Conservation (phyloP, 1,140 invertebrate genomes). For the Berghia stephanieae region DNA sequence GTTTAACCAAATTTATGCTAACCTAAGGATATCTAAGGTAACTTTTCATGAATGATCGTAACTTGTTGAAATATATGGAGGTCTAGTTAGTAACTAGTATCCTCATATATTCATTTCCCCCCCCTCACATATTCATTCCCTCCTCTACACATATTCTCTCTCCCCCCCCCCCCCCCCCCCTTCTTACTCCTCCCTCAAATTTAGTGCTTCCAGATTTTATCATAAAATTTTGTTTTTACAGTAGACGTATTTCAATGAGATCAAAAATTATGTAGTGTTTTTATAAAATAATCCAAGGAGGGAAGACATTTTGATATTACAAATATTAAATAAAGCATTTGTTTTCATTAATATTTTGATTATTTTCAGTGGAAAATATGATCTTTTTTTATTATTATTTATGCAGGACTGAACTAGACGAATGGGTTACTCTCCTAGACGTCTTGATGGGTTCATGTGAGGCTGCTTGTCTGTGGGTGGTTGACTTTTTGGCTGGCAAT, state of each 20-base stretch:
- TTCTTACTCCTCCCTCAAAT: neutral
- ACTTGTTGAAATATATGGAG: no score
- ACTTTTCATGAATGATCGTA: no score
- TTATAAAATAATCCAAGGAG: neutral
- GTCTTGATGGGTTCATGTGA: conserved; percentile 57
- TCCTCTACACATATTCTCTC: neutral
- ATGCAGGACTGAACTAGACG: conserved; percentile 61
- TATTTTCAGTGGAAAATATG: neutral
- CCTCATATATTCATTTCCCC: neutral
- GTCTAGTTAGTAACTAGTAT: neutral
- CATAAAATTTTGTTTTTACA: neutral
- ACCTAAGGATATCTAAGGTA: no score
- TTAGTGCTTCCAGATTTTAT: neutral
- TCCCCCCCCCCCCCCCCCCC: neutral
- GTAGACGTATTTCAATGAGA: neutral
- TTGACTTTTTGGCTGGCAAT: conserved; percentile 63
- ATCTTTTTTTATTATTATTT: conserved; percentile 22
- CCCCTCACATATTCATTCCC: neutral
- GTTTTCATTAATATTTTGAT: neutral
- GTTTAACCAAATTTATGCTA: no score
- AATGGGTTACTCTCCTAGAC: conserved; percentile 66
- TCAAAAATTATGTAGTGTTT: neutral
- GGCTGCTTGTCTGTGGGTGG: conserved; percentile 64
- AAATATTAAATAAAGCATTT: no score
- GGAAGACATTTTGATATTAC: no score